Base-by-base conservation (phyloP, 2,113 vertebrate species). In the Alligator mississippiensis region DNA sequence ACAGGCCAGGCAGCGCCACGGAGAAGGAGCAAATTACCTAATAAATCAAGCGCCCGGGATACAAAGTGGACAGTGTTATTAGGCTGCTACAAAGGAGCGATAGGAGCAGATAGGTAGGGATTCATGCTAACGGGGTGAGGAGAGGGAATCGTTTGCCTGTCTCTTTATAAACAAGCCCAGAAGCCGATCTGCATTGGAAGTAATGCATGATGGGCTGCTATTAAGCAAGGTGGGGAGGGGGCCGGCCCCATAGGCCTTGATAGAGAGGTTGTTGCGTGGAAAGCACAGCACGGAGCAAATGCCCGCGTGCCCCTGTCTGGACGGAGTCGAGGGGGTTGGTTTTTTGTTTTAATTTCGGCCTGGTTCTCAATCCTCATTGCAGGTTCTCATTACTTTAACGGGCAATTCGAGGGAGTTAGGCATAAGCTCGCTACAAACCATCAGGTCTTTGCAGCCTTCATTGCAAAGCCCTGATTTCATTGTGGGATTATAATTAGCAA, bases 21-120 rank as follows among this genome's bases (percentile, higher is more conserved):
- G 98, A 98, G 98, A 95, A 97, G 96, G 94, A 97, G 96, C 98
- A 98, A 98, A 99, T 99, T 98, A 98, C 98, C 98, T 99, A 98
- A 98, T 98, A 98, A 98, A 99, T 99, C 98, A 99, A 90, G 87
- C 96, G 97, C 97, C 97, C 2, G n/a, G 97, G 97, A 98, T 92
- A 85, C 97, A 94, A 77, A 92, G 92, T 60, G 88, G 97, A 96
- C 97, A 93, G 97, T 61, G 96, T 97, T 98, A 98, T 98, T 97
- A 98, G 98, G 97, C 90, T 84, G 97, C 97, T 97, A 93, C 87
- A 55, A 94, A 93, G 95, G 93, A 76, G 90, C 70, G 93, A 72
- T 3, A 88, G 96, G 88, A 93, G 75, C 94, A 80, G 93, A 93
- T 61, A 92, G 97, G 95, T 95, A 95, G 63, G 97, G 98, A 95